A percentile compares a stretch with the other conserved stretches of the same genome.
These are phyloP conservation scores for Ciconia maguari DNA, from an alignment of 2,113 vertebrate genomes.

Conservation along the genomic window DNA sequence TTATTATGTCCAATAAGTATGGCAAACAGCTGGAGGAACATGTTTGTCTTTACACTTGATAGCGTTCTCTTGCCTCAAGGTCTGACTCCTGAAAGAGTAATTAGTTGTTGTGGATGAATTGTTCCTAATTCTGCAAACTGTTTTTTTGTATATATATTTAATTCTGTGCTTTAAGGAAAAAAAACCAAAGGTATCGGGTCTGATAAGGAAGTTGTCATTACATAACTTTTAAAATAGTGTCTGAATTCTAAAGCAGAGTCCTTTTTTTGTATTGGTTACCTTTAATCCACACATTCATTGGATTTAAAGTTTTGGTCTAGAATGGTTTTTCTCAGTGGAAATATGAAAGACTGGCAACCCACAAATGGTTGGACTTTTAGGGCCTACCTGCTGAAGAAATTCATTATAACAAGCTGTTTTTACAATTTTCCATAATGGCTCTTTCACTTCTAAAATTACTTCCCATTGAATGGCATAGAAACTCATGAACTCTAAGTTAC, in stretches of 20 bases:
- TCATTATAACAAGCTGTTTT: background rate
- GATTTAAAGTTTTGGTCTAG: background rate
- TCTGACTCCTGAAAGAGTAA: constrained; percentile 60
- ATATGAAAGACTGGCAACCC: background rate
- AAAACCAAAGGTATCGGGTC: background rate
- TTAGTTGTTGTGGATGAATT: constrained; percentile 62
- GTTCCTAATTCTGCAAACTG: constrained; percentile 54
- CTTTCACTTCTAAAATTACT: background rate
- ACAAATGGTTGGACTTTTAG: background rate
- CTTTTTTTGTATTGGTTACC: background rate
- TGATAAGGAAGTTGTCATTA: background rate
- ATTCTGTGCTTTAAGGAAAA: background rate
- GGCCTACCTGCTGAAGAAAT: background rate
- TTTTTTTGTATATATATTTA: constrained; percentile 44
- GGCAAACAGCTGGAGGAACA: constrained; percentile 70
- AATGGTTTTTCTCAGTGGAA: background rate
- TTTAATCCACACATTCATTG: background rate
- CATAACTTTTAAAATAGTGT: background rate
- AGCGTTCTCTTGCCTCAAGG: constrained; percentile 51
- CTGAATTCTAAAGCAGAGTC: background rate
- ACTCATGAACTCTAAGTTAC: background rate
- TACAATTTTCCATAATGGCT: rapidly evolving
- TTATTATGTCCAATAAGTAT: constrained; percentile 62
- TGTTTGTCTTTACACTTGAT: constrained; percentile 63
- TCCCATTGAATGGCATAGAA: background rate